Evolutionary conservation across 2,888 invertebrate species (phyloP), one percentile per base, ranked within the genome.

Genomic region (Acanthoscelides obtectus): DNA sequence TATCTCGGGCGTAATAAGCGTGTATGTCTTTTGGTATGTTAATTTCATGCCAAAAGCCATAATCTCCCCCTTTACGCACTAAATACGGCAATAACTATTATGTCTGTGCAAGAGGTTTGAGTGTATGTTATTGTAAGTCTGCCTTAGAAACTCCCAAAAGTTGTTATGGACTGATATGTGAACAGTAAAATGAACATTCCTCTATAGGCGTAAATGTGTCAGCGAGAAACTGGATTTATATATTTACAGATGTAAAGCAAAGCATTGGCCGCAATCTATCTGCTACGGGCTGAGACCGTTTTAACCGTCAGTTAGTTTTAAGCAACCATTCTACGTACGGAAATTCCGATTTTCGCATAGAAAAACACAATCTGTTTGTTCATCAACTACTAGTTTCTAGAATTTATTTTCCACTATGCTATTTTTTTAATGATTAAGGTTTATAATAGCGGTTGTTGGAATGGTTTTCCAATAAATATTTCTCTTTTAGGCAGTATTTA

Each of bases 241-340:
- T 84, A 81, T 84, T 84, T 84, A 80, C 83, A 84, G 84, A 83
- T 84, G 45, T 45, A 12, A 45, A 45, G 25, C 82, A 82, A 82
- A 80, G 80, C 79, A 75, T 73, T 75, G 75, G 80, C 77, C 77
- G 76, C 77, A 74, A 74, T 75, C 75, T 77, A 72, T 75, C 76
- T 74, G 74, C 76, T 75, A 75, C 74, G 75, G 74, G 71, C 76
- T 78, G 77, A 78, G 79, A 78, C 78, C 75, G 74, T 75, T 78
- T 77, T 78, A 77, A 75, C 71, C 68, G 70, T 63, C 78, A 78
- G 73, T 75, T 78, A 78, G 76, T 75, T 77, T 75, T 78, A 78
- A 77, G 78, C 75, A 75, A 76, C 74, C 72, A 45, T 70, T 75
- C 75, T 74, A 72, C 74, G 70, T 74, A 72, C 74, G 70, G 73